Evolutionary conservation across 2,888 invertebrate species (phyloP), one percentile per base, ranked within the genome.

Genomic region (Hartigia nigra): DNA sequence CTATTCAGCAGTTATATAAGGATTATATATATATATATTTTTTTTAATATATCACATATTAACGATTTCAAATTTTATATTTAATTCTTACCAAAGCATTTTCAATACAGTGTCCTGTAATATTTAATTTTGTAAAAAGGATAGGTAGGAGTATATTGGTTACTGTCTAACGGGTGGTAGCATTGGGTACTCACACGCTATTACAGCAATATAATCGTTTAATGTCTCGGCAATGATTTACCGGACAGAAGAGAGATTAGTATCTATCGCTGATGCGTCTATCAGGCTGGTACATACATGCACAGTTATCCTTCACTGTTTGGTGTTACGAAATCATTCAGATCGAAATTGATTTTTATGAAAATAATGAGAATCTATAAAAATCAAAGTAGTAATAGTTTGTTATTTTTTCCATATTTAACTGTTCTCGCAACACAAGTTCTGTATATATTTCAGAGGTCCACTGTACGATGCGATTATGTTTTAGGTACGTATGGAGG

Each of bases 181-280:
- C 9, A 55, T 55, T 55, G 55, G 23, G 55, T 9, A 23, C 55
- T 55, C 55, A 23, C 55, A 5, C 55, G 0, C 55, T 55, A 14
- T 55, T 23, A 14, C 55, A 55, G 23, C 23, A 55, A 2, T 55
- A 9, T 55, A 55, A 55, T 55, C 55, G 55, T 90, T 90, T 86
- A 90, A 90, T 90, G 89, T 89, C 85, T 87, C 88, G 89, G 89
- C 89, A 90, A 90, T 90, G 90, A 90, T 90, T 90, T 90, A 90
- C 83, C 82, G 86, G 82, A 80, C 83, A 77, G 84, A 81, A 84
- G 86, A 84, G 83, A 86, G 87, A 87, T 87, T 84, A 80, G 78
- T 35, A 36, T 34, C 31, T 34, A 81, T 85, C 83, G 80, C 77
- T 39, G 78, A 74, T 82, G 83, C 86, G 80, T 84, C 83, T 81